These are phyloP conservation scores for Hemithea aestivaria DNA, from an alignment of 2,888 invertebrate species.

Conservation along the genomic window DNA sequence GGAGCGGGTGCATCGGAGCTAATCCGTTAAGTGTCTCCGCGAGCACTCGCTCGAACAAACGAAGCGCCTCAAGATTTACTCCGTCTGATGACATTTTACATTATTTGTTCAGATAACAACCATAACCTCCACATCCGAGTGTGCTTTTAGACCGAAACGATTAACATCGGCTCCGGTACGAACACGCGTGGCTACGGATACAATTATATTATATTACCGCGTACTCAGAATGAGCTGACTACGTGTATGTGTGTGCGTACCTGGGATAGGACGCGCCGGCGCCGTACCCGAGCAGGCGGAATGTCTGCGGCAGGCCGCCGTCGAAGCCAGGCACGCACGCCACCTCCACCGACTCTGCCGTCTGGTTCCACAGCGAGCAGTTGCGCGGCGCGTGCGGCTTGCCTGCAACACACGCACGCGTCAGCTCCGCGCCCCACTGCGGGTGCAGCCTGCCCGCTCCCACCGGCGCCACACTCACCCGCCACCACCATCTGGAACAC, in stretches of 20 bases:
- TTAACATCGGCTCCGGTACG: too few species aligned
- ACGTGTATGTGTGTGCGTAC: conserved; percentile 34
- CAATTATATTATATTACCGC: too few species aligned
- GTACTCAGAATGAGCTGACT: too few species aligned
- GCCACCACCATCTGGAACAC: conserved; percentile 94
- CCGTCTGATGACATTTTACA: conserved; percentile 21
- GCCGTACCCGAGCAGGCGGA: conserved; percentile 87
- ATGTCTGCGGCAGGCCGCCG: conserved; percentile 92
- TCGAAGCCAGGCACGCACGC: conserved; percentile 91
- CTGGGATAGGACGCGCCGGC: conserved; percentile 52
- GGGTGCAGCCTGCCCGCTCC: conserved; percentile 89
- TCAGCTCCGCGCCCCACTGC: conserved; percentile 90
- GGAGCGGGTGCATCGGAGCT: conserved; percentile 13
- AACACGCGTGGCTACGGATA: too few species aligned
- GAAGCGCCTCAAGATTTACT: conserved; percentile 16
- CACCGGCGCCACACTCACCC: conserved; percentile 87
- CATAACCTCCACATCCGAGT: conserved; percentile 12
- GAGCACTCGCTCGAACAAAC: conserved; percentile 16
- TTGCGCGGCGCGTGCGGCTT: conserved; percentile 92
- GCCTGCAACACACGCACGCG: conserved; percentile 67
- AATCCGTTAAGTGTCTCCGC: conserved; percentile 19
- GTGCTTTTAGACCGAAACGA: conserved; percentile 19
- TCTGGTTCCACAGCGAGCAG: conserved; percentile 91
- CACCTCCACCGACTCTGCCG: conserved; percentile 89
- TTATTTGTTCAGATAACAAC: conserved; percentile 22